Conservation (phyloP, 2,888 invertebrate genomes). For the Hipparchia sbordonii region DNA sequence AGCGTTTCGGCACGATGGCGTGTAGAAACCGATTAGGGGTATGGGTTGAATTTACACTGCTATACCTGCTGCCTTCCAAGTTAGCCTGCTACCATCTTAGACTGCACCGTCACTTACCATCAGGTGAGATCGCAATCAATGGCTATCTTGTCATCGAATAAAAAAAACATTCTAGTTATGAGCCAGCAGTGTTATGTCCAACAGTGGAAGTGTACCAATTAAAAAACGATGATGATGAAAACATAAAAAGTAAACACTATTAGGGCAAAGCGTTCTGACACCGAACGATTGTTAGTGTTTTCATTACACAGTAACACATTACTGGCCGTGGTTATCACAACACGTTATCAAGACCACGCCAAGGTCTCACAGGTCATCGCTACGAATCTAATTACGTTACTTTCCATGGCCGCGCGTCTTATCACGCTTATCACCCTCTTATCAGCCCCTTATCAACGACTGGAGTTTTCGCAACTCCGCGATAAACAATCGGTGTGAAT, state of each 20-base stretch:
- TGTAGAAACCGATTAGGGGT: too few species aligned
- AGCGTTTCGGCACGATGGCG: too few species aligned
- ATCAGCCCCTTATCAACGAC: slow-evolving; percentile 31
- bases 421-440: slow-evolving; percentile 42
- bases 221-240: too few species aligned
- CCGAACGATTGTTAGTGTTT: background rate
- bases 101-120: too few species aligned
- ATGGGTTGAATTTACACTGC: too few species aligned
- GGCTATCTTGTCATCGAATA: too few species aligned
- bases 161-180: too few species aligned
- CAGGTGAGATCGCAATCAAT: too few species aligned
- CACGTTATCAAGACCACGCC: slow-evolving; percentile 39
- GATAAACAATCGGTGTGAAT: slow-evolving; percentile 40
- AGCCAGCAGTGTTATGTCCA: background rate
- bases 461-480: slow-evolving; percentile 41
- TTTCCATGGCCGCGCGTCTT: slow-evolving; percentile 43
- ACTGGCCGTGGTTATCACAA: background rate
- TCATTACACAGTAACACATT: background rate
- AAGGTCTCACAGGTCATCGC: slow-evolving; percentile 62
- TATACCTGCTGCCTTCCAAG: too few species aligned
- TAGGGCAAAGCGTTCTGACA: background rate
- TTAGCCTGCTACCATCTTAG: too few species aligned
- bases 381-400: slow-evolving; percentile 52
- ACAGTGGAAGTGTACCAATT: background rate
- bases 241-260: too few species aligned